Conservation (phyloP, 2,113 vertebrate species). For the Strix aluco region DNA sequence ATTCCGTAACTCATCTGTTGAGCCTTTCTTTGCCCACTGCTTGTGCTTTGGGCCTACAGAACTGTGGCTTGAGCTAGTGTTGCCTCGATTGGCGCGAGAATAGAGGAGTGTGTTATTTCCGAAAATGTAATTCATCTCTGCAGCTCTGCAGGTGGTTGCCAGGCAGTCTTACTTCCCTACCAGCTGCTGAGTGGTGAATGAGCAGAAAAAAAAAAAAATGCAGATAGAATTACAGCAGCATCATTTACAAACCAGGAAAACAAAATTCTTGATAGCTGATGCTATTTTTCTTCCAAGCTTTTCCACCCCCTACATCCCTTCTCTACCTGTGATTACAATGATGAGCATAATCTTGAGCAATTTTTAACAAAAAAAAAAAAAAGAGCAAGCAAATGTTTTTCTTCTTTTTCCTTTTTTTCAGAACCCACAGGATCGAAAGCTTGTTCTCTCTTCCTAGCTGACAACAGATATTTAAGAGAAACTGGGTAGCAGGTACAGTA, state of each 20-base stretch:
- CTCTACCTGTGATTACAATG: conserved; percentile 57
- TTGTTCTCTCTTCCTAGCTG: conserved; percentile 70
- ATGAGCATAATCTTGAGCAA: background rate
- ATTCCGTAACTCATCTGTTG: conserved; percentile 85
- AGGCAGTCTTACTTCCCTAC: conserved; percentile 82
- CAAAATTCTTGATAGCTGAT: conserved; percentile 70
- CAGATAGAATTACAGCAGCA: conserved; percentile 86
- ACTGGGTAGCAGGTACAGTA: conserved; percentile 77
- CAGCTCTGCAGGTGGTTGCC: conserved; percentile 84
- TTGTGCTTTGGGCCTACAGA: conserved; percentile 88
- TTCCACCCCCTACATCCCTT: conserved; percentile 35
- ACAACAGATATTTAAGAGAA: conserved; percentile 77
- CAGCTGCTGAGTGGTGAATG: conserved; percentile 82
- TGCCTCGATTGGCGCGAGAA: conserved; percentile 87
- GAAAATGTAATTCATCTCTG: conserved; percentile 99
- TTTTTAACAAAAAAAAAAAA: background rate
- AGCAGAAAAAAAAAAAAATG: conserved; percentile 72
- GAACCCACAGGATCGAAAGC: conserved; percentile 63
- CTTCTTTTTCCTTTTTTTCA: conserved; percentile 62
- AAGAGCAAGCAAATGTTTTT: conserved; percentile 49
- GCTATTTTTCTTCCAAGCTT: conserved; percentile 63
- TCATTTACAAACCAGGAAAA: conserved; percentile 74
- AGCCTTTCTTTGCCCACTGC: conserved; percentile 89
- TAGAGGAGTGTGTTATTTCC: conserved; percentile 95
- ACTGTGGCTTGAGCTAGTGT: conserved; percentile 82